These are phyloP conservation scores for Papilio gigon DNA, from an alignment of 2,888 invertebrate genomes.

Conservation along the genomic window DNA sequence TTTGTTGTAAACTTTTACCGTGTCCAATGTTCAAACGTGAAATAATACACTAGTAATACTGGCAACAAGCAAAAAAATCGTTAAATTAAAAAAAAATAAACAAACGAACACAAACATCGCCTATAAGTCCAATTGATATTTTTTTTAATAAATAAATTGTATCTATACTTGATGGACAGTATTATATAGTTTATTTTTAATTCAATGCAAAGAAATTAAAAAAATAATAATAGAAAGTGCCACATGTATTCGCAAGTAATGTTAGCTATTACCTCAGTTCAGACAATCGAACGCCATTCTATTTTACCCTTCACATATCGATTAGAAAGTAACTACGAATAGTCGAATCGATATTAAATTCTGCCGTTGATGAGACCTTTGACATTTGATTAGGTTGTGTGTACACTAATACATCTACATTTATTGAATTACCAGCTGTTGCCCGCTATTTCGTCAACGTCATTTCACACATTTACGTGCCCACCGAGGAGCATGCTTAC, in stretches of 20 bases:
- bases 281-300: slow-evolving; percentile 5
- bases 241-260: neutral
- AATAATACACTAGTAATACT: neutral
- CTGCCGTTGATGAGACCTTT: slow-evolving; percentile 23
- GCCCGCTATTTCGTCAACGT: no score
- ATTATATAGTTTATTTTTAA: neutral
- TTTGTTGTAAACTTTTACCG: neutral
- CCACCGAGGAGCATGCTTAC: no score
- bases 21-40: neutral
- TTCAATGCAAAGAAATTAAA: neutral
- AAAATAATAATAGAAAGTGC: slow-evolving; percentile 8
- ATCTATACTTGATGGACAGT: neutral
- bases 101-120: no score
- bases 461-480: no score
- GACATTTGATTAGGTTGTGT: neutral
- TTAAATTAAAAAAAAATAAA: neutral
- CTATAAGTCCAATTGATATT: no score
- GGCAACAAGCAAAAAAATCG: neutral
- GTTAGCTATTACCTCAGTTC: neutral
- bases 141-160: no score
- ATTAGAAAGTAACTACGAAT: slow-evolving; percentile 31
- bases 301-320: slow-evolving; percentile 14
- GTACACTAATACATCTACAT: neutral
- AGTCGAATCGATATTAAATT: slow-evolving; percentile 9
- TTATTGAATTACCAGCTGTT: no score